Evolutionary conservation across 1,140 invertebrate genomes (phyloP).

Genomic region (Colletes latitarsis): DNA sequence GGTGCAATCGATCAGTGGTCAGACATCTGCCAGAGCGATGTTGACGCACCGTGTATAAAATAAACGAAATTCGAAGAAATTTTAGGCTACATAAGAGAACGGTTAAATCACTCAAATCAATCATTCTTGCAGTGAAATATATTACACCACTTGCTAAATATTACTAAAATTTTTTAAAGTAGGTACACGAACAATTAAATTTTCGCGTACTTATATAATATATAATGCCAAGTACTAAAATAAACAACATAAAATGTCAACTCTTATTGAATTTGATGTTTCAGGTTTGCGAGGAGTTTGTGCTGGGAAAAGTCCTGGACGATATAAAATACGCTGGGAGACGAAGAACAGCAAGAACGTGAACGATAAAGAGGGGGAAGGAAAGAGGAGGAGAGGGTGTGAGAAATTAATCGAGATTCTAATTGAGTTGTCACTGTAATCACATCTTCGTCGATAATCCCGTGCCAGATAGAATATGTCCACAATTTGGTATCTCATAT

Average conservation of each 20-base stretch:
- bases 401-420: conserved; percentile 58
- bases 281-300: not conserved
- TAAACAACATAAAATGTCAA: too few species aligned
- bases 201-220: too few species aligned
- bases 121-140: too few species aligned
- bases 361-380: not conserved
- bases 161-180: too few species aligned
- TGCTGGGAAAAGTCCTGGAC: not conserved
- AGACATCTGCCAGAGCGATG: not conserved
- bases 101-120: too few species aligned
- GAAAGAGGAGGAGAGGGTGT: conserved; percentile 7
- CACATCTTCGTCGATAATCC: conserved; percentile 51
- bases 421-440: conserved; percentile 57
- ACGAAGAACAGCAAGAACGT: conserved; percentile 2
- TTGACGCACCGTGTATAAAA: not conserved
- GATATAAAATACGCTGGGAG: not conserved
- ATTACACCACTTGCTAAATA: too few species aligned
- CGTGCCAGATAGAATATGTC: conserved; percentile 47
- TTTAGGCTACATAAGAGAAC: too few species aligned
- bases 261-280: not conserved
- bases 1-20: too few species aligned
- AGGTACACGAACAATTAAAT: too few species aligned
- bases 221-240: too few species aligned
- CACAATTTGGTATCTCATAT: conserved; percentile 55
- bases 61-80: too few species aligned